These are phyloP conservation scores for Mastomys coucha DNA, from an alignment of 2,113 vertebrate species.

Conservation along the genomic window DNA sequence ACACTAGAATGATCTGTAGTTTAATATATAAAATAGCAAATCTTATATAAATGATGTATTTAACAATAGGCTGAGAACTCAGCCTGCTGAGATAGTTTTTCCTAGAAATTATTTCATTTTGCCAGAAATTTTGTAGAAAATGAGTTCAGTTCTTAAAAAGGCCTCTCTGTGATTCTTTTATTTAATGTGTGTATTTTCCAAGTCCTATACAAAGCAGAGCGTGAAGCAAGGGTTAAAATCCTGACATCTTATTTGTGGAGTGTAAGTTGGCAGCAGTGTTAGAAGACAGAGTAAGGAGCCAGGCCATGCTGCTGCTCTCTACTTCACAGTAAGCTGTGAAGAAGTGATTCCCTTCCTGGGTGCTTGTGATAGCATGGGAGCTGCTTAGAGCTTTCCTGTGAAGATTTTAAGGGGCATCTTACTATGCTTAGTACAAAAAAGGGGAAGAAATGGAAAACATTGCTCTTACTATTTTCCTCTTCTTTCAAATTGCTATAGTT, in stretches of 20 bases:
- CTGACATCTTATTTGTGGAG: neutral
- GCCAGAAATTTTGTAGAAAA: conserved; percentile 10
- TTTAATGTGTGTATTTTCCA: neutral
- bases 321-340: neutral
- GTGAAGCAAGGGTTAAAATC: neutral
- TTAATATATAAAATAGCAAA: neutral
- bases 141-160: neutral
- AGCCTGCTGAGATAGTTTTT: neutral
- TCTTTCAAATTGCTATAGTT: neutral
- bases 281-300: neutral
- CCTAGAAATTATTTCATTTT: neutral
- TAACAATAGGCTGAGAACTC: neutral
- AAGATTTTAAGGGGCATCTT: neutral
- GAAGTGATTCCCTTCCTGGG: accelerated
- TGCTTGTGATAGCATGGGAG: accelerated
- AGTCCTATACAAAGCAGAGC: neutral
- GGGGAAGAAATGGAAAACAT: neutral
- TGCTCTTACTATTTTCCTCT: neutral
- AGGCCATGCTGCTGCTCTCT: neutral
- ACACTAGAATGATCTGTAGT: neutral
- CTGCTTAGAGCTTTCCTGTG: neutral
- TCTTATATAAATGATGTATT: neutral
- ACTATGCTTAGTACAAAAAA: accelerated
- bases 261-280: neutral
- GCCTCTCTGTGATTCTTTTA: neutral